Evolutionary conservation across 2,113 vertebrate species (phyloP), one percentile per base, ranked within the genome.

Genomic region (Eonycteris spelaea): DNA sequence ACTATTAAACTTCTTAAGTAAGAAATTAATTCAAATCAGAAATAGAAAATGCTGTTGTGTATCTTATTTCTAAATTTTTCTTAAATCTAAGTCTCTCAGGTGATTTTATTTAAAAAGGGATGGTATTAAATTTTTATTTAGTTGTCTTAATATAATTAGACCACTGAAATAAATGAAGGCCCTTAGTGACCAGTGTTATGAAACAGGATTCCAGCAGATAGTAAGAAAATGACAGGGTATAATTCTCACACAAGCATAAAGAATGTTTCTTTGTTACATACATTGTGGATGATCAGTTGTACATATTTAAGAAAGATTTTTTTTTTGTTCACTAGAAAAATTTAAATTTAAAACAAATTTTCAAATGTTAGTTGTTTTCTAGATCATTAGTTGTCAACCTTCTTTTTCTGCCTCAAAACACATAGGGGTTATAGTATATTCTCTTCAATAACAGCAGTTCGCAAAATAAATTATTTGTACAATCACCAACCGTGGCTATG

Each of bases 61-160:
- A 3, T 79, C 55, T 65, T 65, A 18, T 73, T 65, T 77, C 33
- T 86, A 55, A 86, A 7, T 5, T 59, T 96, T 90, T 86, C 68
- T 86, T 90, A 90, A 96, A 73, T 59, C 33, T 35, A 84, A 84
- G 59, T 15, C 19, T 71, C 22, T 65, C 33, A 38, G 57, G 22
- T 67, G 53, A 67, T 77, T 90, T 92, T 70, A 73, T 55, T 80
- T 97, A 38, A 89, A 92, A 78, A 80, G 16, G 24, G 13, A 86
- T 68, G 12, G 13, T 18, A 77, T 75, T 82, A 70, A 30, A 73
- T 82, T 67, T 61, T 80, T 77, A 63, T 59, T 92, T 68, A 75
- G 8, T 65, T 96, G 12, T 90, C 15, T 83, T 73, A 74, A 45
- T 65, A 18, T 35, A 87, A 67, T 79, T 77, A 77, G 33, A 90